These are phyloP conservation scores for Camponotus floridanus DNA, from an alignment of 1,140 invertebrate species.

Conservation along the genomic window DNA sequence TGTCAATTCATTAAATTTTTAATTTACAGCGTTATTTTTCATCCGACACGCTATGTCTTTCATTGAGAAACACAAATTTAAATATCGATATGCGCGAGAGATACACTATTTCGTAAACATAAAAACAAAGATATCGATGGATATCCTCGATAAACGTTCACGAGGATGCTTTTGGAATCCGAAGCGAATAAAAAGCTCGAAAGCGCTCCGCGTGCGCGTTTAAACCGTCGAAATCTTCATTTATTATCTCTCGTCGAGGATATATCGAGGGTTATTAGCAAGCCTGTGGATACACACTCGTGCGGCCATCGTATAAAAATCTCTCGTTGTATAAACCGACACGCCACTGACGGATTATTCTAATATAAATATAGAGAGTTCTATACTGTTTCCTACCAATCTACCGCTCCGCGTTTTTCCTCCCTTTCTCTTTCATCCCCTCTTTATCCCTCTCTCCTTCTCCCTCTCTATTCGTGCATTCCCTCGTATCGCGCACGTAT, in stretches of 20 bases:
- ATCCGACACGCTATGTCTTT: background rate
- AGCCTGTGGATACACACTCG: background rate
- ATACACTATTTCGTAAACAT: no score
- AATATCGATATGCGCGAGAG: no score
- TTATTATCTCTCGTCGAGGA: conserved; percentile 10
- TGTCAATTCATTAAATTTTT: background rate
- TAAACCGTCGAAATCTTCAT: background rate
- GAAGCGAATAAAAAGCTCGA: conserved; percentile 1
- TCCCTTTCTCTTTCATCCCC: background rate
- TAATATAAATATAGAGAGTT: conserved; percentile 51
- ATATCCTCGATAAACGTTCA: no score
- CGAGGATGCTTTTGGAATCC: no score
- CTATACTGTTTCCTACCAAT: conserved; percentile 58
- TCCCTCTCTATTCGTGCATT: background rate
- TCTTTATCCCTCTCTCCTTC: background rate
- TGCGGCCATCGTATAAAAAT: conserved; percentile 57
- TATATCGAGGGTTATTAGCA: conserved; percentile 31
- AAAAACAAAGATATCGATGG: no score
- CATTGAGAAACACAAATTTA: no score
- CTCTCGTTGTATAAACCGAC: conserved; percentile 69
- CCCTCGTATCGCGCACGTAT: conserved; percentile 29
- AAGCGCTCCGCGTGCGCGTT: background rate
- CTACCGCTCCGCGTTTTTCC: background rate
- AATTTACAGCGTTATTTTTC: background rate
- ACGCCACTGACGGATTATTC: conserved; percentile 31